Percentiles rank a stretch among this genome's conserved stretches.
These are phyloP conservation scores for Indicator indicator DNA, from an alignment of 2,113 vertebrate genomes.

Conservation along the genomic window DNA sequence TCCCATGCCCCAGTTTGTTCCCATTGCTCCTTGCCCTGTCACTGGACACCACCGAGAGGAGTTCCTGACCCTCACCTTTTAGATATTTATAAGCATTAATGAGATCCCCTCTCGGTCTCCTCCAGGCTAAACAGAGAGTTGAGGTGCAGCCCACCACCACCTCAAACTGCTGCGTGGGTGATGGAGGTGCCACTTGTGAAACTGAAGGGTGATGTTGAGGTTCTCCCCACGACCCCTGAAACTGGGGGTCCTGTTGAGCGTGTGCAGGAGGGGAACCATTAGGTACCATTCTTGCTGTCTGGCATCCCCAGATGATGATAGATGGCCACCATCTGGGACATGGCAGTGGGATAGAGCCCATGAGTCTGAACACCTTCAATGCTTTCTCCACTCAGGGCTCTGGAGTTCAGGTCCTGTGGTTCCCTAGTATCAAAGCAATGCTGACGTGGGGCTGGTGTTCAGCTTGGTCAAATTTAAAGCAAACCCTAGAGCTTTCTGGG, in stretches of 20 bases:
- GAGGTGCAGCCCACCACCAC: background rate
- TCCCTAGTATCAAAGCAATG: fast-evolving
- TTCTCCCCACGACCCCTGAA: background rate
- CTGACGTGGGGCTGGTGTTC: fast-evolving
- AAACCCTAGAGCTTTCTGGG: background rate
- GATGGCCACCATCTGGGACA: too few species aligned
- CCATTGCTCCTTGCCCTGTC: too few species aligned
- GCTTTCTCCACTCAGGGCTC: fast-evolving
- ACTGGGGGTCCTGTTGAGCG: background rate
- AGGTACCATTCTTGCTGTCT: fast-evolving
- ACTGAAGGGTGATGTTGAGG: fast-evolving
- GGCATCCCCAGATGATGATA: fast-evolving
- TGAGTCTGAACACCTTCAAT: fast-evolving
- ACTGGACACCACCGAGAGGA: too few species aligned
- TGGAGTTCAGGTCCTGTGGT: background rate
- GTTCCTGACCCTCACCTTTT: too few species aligned
- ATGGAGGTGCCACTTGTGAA: fast-evolving
- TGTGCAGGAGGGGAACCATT: background rate
- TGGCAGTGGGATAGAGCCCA: fast-evolving
- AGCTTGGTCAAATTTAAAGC: fast-evolving
- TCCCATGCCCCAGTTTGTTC: too few species aligned
- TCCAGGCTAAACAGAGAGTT: too few species aligned
- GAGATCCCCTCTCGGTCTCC: too few species aligned
- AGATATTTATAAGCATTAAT: too few species aligned
- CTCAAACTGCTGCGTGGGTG: background rate